These are phyloP conservation scores for Oryzias melastigma DNA, from an alignment of 2,113 vertebrate species.

Conservation along the genomic window DNA sequence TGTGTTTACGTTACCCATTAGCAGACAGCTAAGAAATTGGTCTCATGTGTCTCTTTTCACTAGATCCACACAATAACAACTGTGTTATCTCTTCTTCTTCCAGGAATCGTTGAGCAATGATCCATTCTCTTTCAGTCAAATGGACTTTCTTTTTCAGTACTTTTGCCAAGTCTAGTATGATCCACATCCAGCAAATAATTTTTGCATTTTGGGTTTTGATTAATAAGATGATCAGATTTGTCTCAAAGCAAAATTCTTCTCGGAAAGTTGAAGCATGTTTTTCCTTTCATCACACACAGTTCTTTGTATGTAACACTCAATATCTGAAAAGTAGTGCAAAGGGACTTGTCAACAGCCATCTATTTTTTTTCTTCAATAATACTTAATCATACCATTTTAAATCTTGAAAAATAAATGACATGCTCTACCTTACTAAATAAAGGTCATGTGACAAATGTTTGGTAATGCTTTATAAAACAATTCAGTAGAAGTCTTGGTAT, in stretches of 20 bases:
- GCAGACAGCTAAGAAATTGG: slow-evolving; percentile 35
- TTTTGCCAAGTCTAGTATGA: slow-evolving; percentile 40
- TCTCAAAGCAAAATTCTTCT: slow-evolving; percentile 43
- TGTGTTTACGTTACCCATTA: slow-evolving; percentile 44
- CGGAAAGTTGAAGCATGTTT: slow-evolving; percentile 36
- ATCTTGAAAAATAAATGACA: no score
- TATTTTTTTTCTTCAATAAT: no score
- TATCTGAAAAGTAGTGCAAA: slow-evolving; percentile 3
- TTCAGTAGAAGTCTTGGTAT: no score
- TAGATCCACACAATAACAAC: slow-evolving; percentile 35
- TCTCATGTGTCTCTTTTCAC: slow-evolving; percentile 18
- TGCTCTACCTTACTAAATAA: no score
- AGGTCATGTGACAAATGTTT: no score
- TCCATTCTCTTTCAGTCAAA: slow-evolving; percentile 29
- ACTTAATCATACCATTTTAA: no score
- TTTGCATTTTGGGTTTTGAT: slow-evolving; percentile 26
- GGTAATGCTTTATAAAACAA: no score
- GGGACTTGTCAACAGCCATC: slow-evolving; percentile 1
- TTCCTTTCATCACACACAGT: slow-evolving; percentile 51
- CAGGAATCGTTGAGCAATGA: slow-evolving; percentile 32
- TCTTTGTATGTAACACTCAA: slow-evolving; percentile 9
- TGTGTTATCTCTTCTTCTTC: slow-evolving; percentile 35
- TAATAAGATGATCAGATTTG: slow-evolving; percentile 38
- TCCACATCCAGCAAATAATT: slow-evolving; percentile 27
- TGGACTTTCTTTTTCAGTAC: slow-evolving; percentile 15